Evolutionary conservation across 2,113 vertebrate genomes (phyloP).

Genomic region (Potamarius usumacintae): DNA sequence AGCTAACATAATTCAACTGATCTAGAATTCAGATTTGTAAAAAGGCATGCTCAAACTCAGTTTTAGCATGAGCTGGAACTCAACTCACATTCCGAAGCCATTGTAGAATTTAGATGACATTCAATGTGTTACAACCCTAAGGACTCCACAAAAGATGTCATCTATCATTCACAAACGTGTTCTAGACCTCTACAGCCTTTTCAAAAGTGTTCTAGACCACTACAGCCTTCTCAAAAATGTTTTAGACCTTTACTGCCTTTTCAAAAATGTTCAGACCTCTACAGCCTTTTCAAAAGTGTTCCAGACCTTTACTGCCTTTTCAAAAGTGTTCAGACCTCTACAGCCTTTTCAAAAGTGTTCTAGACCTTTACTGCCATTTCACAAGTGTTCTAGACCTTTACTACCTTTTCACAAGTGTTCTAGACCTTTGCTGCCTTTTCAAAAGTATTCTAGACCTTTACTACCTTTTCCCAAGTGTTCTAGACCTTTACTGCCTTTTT

Average conservation of each 20-base stretch:
- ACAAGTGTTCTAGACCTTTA: no score
- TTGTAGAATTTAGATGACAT: neutral
- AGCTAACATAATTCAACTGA: neutral
- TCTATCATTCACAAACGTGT: neutral
- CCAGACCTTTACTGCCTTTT: no score
- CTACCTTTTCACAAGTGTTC: neutral
- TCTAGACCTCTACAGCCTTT: neutral
- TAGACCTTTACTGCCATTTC: no score
- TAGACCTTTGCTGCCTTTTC: neutral
- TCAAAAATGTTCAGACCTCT: no score
- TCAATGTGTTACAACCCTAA: neutral
- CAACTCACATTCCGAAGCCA: neutral
- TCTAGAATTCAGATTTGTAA: neutral
- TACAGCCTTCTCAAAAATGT: no score
- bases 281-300: no score
- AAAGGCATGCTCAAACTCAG: neutral
- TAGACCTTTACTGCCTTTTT: neutral
- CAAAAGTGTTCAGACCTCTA: no score
- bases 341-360: no score
- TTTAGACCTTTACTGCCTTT: no score
- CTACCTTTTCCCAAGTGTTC: neutral
- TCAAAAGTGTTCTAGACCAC: neutral
- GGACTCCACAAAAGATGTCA: neutral
- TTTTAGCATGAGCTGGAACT: neutral
- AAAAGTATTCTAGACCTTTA: no score